These are phyloP conservation scores for Pipra filicauda DNA, from an alignment of 2,113 vertebrate genomes.

Conservation along the genomic window DNA sequence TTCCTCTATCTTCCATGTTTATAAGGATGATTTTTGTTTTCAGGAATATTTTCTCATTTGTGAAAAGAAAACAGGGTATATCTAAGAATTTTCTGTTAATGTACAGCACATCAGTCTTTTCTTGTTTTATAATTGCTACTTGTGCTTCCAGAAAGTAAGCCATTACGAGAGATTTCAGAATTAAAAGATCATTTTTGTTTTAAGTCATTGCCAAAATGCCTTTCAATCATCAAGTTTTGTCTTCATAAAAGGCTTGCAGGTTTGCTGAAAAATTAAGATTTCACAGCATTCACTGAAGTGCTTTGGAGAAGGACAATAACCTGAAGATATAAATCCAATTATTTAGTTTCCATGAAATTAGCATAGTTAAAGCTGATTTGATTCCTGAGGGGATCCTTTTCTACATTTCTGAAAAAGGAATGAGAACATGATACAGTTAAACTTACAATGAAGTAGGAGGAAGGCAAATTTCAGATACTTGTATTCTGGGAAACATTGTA, in stretches of 20 bases:
- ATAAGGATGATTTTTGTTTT: not conserved
- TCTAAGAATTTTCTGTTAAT: not conserved
- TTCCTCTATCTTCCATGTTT: not conserved
- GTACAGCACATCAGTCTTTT: not conserved
- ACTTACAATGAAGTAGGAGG: not conserved
- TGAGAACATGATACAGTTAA: not conserved
- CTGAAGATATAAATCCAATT: conserved; percentile 39
- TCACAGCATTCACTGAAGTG: conserved; percentile 21
- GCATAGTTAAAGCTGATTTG: conserved; percentile 31
- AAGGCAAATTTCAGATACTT: not conserved
- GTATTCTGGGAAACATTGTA: not conserved
- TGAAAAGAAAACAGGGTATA: not conserved
- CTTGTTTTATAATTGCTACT: not conserved
- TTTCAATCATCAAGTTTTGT: conserved; percentile 25
- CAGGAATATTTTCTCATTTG: not conserved
- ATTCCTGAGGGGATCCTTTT: not conserved
- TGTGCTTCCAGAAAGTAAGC: not conserved
- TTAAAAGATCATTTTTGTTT: conserved; percentile 37
- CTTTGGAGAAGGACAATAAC: conserved; percentile 33
- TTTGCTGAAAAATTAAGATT: conserved; percentile 51
- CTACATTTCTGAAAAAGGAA: not conserved
- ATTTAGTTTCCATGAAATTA: conserved; percentile 50
- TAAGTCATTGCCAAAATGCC: conserved; percentile 13
- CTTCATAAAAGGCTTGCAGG: conserved; percentile 8
- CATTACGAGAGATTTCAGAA: not conserved